Evolutionary conservation across 2,888 invertebrate genomes (phyloP).

Genomic region (Eulithis prunata): DNA sequence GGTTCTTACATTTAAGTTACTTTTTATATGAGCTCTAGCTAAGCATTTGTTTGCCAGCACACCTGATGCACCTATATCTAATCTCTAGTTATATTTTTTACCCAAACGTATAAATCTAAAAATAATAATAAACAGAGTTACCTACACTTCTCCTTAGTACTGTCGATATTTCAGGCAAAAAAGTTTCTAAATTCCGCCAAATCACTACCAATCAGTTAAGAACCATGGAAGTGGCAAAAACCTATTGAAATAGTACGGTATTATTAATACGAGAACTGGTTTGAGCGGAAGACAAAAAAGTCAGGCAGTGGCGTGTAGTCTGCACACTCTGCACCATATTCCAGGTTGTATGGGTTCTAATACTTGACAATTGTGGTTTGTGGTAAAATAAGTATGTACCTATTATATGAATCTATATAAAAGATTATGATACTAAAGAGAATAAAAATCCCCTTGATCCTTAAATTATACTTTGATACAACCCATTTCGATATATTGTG

Average conservation of each 20-base stretch:
- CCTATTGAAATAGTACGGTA: conserved; percentile 27
- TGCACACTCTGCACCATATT: conserved; percentile 31
- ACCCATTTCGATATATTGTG: too few relatives aligned
- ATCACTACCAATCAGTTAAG: conserved; percentile 4
- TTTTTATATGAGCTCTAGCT: too few relatives aligned
- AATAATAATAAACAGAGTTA: not conserved
- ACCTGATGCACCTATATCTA: too few relatives aligned
- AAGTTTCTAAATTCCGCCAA: conserved; percentile 19
- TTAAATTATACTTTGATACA: too few relatives aligned
- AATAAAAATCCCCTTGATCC: too few relatives aligned
- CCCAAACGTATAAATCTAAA: conserved; percentile 5
- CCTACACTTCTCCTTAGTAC: not conserved
- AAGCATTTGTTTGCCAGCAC: too few relatives aligned
- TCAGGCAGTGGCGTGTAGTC: conserved; percentile 33
- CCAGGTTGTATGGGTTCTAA: not conserved
- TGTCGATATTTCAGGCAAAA: not conserved
- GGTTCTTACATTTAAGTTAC: too few relatives aligned
- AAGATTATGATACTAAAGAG: too few relatives aligned
- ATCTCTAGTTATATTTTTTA: too few relatives aligned
- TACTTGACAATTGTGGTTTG: too few relatives aligned
- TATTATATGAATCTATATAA: too few relatives aligned
- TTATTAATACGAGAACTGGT: conserved; percentile 54
- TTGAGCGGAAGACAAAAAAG: conserved; percentile 63
- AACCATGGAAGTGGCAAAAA: conserved; percentile 27
- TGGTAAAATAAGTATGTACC: too few relatives aligned